Percentiles rank a stretch among this genome's conserved stretches.
Evolutionary conservation across 2,113 vertebrate species (phyloP).

Genomic region (Callithrix jacchus): DNA sequence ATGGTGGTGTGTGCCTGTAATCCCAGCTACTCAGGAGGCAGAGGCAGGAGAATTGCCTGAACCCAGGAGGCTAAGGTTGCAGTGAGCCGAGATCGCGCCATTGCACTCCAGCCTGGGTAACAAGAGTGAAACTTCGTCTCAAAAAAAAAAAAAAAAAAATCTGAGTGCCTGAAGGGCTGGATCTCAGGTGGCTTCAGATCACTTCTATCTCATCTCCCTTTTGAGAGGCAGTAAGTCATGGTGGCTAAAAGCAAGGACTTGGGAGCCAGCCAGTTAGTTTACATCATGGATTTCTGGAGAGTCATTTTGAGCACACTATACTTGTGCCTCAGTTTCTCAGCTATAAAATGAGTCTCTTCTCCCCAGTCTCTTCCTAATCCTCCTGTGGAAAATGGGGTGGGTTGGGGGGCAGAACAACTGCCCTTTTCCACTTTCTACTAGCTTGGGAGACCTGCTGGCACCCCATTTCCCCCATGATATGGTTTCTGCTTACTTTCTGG

Average conservation of each 20-base stretch:
- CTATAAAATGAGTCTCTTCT: background rate
- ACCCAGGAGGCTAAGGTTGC: too few relatives aligned
- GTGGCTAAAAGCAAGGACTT: background rate
- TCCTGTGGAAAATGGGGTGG: background rate
- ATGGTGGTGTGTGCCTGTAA: too few relatives aligned
- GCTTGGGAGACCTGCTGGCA: background rate
- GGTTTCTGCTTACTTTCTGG: background rate
- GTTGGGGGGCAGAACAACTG: background rate
- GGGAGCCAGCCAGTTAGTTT: background rate
- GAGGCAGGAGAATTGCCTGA: too few relatives aligned
- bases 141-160: background rate
- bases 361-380: background rate
- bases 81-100: too few relatives aligned
- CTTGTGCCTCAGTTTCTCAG: background rate
- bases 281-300: background rate
- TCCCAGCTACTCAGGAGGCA: too few relatives aligned
- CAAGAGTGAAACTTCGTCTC: too few relatives aligned
- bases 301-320: background rate
- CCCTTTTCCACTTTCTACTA: background rate
- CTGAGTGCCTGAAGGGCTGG: background rate
- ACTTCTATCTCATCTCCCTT: background rate
- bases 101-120: too few relatives aligned
- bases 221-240: background rate
- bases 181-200: background rate
- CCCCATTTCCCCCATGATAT: background rate